These are phyloP conservation scores for Drosophila carrolli DNA, from an alignment of 1,140 invertebrate species.

Conservation along the genomic window DNA sequence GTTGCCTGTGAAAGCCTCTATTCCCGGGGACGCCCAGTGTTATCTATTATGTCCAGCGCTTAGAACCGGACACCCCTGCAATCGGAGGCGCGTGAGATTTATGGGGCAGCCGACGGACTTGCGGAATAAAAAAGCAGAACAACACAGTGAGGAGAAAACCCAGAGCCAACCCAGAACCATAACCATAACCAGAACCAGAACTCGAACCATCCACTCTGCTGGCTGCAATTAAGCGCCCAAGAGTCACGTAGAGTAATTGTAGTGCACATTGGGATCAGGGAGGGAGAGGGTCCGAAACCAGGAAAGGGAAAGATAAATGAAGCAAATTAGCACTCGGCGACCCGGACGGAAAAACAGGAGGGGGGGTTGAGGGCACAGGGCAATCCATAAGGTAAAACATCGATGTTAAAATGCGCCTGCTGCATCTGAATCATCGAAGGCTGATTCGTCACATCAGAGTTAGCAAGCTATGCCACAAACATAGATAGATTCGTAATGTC, in stretches of 20 bases:
- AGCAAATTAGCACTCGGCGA: slow-evolving; percentile 60
- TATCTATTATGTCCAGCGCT: slow-evolving; percentile 44
- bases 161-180: neutral
- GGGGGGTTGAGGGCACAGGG: neutral
- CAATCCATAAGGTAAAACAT: neutral
- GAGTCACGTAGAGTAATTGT: slow-evolving; percentile 52
- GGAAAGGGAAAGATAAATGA: slow-evolving; percentile 67
- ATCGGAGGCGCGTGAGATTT: slow-evolving; percentile 78
- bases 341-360: slow-evolving; percentile 2
- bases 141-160: neutral
- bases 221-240: slow-evolving; percentile 54
- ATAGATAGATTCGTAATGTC: too few species aligned
- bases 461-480: too few species aligned
- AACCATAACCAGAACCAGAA: slow-evolving; percentile 7
- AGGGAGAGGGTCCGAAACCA: slow-evolving; percentile 15
- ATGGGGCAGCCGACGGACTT: slow-evolving; percentile 32
- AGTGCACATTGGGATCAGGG: slow-evolving; percentile 1
- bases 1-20: too few species aligned
- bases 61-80: slow-evolving; percentile 59
- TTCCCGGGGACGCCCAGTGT: neutral
- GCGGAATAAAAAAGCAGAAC: neutral
- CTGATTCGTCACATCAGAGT: too few species aligned
- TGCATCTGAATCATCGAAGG: neutral
- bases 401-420: neutral
- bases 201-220: slow-evolving; percentile 27